Conservation (phyloP, 2,888 invertebrate species). For the Invenusta paracnida region DNA sequence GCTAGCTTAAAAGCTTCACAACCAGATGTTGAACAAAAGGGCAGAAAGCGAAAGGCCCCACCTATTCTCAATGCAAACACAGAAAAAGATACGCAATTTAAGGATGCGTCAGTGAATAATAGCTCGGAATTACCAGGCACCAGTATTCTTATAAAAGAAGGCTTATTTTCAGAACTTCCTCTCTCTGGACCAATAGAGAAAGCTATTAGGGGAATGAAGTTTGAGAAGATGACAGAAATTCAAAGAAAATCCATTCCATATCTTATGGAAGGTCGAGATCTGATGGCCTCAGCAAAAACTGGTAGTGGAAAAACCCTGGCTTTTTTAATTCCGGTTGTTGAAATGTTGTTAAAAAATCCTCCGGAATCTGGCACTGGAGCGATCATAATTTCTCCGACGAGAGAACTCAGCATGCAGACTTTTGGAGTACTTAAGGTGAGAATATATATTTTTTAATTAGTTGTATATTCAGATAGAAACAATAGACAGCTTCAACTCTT, state of each 20-base stretch:
- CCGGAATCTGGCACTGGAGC: slow-evolving; percentile 88
- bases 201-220: slow-evolving; percentile 27
- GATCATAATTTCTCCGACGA: slow-evolving; percentile 86
- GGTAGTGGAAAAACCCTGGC: slow-evolving; percentile 94
- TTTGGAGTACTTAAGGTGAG: slow-evolving; percentile 70
- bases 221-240: slow-evolving; percentile 88
- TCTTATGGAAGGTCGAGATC: slow-evolving; percentile 80
- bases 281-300: slow-evolving; percentile 88
- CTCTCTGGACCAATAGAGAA: not conserved
- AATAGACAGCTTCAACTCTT: too few species aligned
- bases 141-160: not conserved
- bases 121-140: not conserved
- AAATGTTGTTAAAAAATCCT: slow-evolving; percentile 81
- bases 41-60: not conserved
- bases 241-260: slow-evolving; percentile 81
- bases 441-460: not conserved
- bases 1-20: not conserved
- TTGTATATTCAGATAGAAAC: too few species aligned
- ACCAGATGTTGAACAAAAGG: not conserved
- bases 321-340: slow-evolving; percentile 86
- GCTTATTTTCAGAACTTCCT: not conserved
- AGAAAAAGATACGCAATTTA: not conserved
- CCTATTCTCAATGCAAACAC: not conserved
- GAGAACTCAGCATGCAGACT: slow-evolving; percentile 94
- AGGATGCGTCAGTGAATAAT: not conserved